Base-by-base conservation (phyloP, 2,797 vertebrate species). In the Diplodus sargus region DNA sequence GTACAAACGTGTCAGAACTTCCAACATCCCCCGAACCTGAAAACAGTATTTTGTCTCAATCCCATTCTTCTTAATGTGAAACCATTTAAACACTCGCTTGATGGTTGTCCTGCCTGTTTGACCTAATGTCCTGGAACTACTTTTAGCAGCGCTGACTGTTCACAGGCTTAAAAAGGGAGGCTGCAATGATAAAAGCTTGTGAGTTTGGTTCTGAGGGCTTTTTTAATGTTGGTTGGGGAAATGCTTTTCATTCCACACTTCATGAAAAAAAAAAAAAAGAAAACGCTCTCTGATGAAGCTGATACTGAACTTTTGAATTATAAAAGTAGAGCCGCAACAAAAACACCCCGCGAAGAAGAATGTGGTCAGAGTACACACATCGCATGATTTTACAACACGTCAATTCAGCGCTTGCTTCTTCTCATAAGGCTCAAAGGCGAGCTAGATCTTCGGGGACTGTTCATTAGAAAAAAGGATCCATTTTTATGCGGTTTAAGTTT, bases 241-340 rank as follows among this genome's bases (percentile, higher is more conserved):
- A 86, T 85, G 30, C 74, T 71, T 85, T 12, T 71, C 80, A 79
- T 86, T 76, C 79, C 74, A 67, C 43, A n/a, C 11, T 30, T 60
- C 7, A 57, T 56, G 13, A 75, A 74, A 64, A 60, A 34, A 74
- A 64, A 60, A 34, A 28, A 28, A 28, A 28, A 28, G 28, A 28
- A 64, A 16, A 18, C 22, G 17, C 42, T 82, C 39, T 69, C 22
- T 42, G 28, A 28, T 28, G 28, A 53, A 74, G 54, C 68, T 22
- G 54, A 78, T 45, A 48, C 57, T 61, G 23, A 78, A 63, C 51
- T 34, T 79, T 67, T 30, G 42, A 81, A 73, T 54, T 54, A 68
- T 45, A 72, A 71, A 61, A 78, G 30, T 39, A 61, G 30, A 73
- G 45, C 25, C 47, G 60, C 12, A 70, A 73, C 17, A 64, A 65